Percentiles rank a stretch among this genome's conserved stretches.
Conservation (phyloP, 2,888 invertebrate genomes). For the Megaustenia siamemsis region DNA sequence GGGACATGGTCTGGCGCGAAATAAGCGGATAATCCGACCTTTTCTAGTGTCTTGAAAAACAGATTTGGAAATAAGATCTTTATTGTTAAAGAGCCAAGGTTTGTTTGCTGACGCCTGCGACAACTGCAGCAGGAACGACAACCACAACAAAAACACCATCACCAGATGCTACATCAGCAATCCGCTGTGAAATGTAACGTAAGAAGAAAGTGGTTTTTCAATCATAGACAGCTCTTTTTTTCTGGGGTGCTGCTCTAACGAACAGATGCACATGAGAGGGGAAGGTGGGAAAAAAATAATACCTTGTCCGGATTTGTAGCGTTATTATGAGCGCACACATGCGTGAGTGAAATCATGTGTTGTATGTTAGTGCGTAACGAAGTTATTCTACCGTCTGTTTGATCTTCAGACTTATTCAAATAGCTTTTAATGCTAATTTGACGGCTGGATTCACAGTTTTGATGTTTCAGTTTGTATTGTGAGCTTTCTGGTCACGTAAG, state of each 20-base stretch:
- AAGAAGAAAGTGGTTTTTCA: background rate
- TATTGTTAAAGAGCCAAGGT: conserved; percentile 14
- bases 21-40: background rate
- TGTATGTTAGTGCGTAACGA: conserved; percentile 3
- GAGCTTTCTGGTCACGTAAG: background rate
- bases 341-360: conserved; percentile 30
- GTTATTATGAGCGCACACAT: conserved; percentile 5
- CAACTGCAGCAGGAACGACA: conserved; percentile 29
- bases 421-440: conserved; percentile 27
- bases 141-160: conserved; percentile 7
- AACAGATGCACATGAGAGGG: conserved; percentile 9
- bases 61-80: conserved; percentile 29
- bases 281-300: background rate
- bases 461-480: background rate
- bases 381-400: background rate
- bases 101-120: conserved; percentile 26
- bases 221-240: conserved; percentile 3
- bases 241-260: background rate
- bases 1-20: background rate
- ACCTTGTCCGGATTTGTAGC: background rate
- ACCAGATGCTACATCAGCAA: conserved; percentile 2
- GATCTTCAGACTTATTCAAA: conserved; percentile 9
- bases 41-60: conserved; percentile 1
- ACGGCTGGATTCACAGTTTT: conserved; percentile 4
- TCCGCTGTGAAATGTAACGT: background rate